phyloP scores from a whole-genome alignment of 2,888 invertebrate species.

The Papilio elwesi region DNA sequence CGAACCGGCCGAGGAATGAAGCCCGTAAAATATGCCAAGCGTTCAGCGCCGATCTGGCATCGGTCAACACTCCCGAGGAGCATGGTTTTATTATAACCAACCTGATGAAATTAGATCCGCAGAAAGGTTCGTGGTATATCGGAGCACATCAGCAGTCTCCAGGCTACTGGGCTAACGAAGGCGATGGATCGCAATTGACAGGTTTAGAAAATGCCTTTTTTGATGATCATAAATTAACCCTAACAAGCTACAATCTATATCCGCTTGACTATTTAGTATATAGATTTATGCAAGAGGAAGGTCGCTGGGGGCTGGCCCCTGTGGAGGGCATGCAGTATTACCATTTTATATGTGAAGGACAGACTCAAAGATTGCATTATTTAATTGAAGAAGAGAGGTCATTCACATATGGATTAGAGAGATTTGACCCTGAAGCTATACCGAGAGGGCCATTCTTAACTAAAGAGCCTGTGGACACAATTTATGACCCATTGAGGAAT shows the following conservation, averaged over 20 bases:
- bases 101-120: conserved; percentile 92
- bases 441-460: conserved; percentile 95
- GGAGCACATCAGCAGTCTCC: conserved; percentile 90
- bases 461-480: conserved; percentile 91
- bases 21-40: conserved; percentile 93
- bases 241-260: conserved; percentile 78
- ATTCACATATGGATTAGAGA: conserved; percentile 93
- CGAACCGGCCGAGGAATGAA: conserved; percentile 90
- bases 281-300: conserved; percentile 87
- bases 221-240: conserved; percentile 79
- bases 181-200: conserved; percentile 90
- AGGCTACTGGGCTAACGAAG: conserved; percentile 92
- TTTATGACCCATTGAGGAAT: conserved; percentile 91
- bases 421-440: conserved; percentile 91
- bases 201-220: conserved; percentile 93
- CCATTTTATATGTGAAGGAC: conserved; percentile 95
- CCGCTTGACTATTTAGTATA: conserved; percentile 91
- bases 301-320: conserved; percentile 93
- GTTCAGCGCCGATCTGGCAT: conserved; percentile 91
- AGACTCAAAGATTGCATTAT: conserved; percentile 88
- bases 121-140: conserved; percentile 94
- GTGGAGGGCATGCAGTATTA: conserved; percentile 90
- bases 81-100: conserved; percentile 94
- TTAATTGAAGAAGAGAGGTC: conserved; percentile 89
- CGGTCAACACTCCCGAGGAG: conserved; percentile 92